Conservation (phyloP, 2,797 vertebrate species). For the Taenioides sp. region DNA sequence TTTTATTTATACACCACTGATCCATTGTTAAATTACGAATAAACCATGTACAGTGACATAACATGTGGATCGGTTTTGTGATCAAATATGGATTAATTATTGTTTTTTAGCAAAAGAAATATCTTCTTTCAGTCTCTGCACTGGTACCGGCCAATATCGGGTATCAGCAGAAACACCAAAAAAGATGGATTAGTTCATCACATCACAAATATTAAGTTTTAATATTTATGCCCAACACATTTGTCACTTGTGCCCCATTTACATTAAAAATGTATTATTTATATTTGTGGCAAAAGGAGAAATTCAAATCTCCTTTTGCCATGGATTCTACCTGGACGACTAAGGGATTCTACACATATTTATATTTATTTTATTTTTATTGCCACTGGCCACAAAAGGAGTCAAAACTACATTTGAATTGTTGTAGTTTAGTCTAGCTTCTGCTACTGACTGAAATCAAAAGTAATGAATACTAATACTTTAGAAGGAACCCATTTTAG, state of each 20-base stretch:
- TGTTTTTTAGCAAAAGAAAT: background rate
- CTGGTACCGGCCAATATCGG: background rate
- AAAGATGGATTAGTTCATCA: background rate
- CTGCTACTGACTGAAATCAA: conserved; percentile 32
- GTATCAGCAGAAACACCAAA: background rate
- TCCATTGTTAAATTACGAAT: background rate
- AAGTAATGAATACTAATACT: background rate
- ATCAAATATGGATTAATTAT: background rate
- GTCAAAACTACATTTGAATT: conserved; percentile 69
- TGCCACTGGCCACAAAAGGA: conserved; percentile 53
- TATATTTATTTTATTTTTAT: conserved; percentile 77
- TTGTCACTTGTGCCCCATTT: conserved; percentile 33
- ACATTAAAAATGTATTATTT: conserved; percentile 67
- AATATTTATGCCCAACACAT: conserved; percentile 58
- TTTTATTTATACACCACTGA: background rate
- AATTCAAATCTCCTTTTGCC: no score
- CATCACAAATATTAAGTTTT: no score
- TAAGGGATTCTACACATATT: no score
- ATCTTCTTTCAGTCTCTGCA: background rate
- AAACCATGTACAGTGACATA: background rate
- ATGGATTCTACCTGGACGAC: no score
- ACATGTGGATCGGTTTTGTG: background rate
- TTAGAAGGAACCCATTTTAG: background rate
- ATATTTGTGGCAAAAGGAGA: no score
- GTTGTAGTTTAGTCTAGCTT: conserved; percentile 47